Evolutionary conservation across 2,888 invertebrate genomes (phyloP).

Genomic region (Temnothorax unifasciatus): DNA sequence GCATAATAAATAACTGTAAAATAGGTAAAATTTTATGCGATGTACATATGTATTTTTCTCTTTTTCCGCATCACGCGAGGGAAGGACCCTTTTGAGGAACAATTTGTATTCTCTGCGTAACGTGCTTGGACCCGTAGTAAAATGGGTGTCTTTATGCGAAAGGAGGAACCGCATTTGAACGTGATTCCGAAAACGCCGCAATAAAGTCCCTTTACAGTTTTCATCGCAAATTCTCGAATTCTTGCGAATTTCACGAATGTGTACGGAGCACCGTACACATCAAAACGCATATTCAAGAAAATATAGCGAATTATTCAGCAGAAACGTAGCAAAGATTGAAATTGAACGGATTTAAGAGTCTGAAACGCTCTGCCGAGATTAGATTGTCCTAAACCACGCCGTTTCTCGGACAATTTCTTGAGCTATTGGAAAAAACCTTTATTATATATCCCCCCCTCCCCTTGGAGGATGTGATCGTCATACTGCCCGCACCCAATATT

Average conservation of each 20-base stretch:
- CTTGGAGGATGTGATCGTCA: background rate
- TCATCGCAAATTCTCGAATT: conserved; percentile 28
- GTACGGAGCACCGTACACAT: background rate
- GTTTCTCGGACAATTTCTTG: background rate
- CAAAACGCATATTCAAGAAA: conserved; percentile 14
- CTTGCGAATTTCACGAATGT: background rate
- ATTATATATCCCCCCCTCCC: background rate
- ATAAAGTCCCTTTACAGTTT: conserved; percentile 12
- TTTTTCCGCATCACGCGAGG: background rate
- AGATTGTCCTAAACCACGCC: conserved; percentile 4
- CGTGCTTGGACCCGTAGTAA: conserved; percentile 19
- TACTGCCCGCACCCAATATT: background rate
- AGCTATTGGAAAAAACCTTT: background rate
- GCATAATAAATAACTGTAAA: background rate
- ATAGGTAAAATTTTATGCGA: background rate
- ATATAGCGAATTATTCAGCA: background rate
- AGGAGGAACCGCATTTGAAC: conserved; percentile 11
- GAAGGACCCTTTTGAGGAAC: background rate
- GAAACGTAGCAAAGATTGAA: conserved; percentile 12
- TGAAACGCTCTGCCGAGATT: background rate
- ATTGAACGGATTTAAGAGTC: conserved; percentile 26
- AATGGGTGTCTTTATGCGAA: conserved; percentile 33
- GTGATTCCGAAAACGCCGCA: conserved; percentile 10
- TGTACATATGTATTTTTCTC: conserved; percentile 1
- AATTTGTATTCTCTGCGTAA: conserved; percentile 26